Conservation (phyloP, 2,888 invertebrate genomes). For the Ichneumoninae sp. region DNA sequence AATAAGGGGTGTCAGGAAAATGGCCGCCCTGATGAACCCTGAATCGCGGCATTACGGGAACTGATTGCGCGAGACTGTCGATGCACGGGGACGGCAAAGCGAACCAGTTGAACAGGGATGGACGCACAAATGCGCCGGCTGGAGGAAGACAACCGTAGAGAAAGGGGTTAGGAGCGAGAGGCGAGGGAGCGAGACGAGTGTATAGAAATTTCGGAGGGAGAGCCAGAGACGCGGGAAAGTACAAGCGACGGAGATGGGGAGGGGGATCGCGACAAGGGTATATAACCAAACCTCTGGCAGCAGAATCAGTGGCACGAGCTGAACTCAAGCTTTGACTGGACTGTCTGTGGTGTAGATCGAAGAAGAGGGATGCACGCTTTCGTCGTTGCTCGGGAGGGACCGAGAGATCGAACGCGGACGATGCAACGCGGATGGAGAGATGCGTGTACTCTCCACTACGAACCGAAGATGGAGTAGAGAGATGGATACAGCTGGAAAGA, state of each 20-base stretch:
- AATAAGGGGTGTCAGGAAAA: slow-evolving; percentile 82
- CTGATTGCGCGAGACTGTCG: slow-evolving; percentile 79
- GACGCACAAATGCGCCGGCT: slow-evolving; percentile 29
- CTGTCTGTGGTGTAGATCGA: slow-evolving; percentile 30
- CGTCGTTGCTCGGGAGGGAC: background rate
- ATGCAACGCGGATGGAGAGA: slow-evolving; percentile 22
- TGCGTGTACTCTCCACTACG: background rate
- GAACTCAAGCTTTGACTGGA: slow-evolving; percentile 22
- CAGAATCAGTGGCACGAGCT: background rate
- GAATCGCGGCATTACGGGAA: slow-evolving; percentile 81
- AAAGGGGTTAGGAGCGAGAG: background rate
- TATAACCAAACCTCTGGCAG: slow-evolving; percentile 18
- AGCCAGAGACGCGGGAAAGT: slow-evolving; percentile 10
- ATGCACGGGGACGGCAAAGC: slow-evolving; percentile 61
- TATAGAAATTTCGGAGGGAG: slow-evolving; percentile 21
- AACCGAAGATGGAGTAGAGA: slow-evolving; percentile 8
- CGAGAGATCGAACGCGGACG: background rate
- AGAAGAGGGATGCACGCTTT: slow-evolving; percentile 1
- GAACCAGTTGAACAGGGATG: slow-evolving; percentile 42
- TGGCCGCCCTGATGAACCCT: slow-evolving; percentile 81
- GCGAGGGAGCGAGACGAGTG: slow-evolving; percentile 20
- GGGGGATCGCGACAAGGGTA: slow-evolving; percentile 8
- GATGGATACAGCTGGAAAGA: slow-evolving; percentile 13
- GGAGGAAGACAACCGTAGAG: background rate
- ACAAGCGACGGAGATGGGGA: slow-evolving; percentile 19